Percentiles rank a stretch among this genome's conserved stretches.
phyloP scores from a whole-genome alignment of 2,113 vertebrate genomes.

The Bufo gargarizans region DNA sequence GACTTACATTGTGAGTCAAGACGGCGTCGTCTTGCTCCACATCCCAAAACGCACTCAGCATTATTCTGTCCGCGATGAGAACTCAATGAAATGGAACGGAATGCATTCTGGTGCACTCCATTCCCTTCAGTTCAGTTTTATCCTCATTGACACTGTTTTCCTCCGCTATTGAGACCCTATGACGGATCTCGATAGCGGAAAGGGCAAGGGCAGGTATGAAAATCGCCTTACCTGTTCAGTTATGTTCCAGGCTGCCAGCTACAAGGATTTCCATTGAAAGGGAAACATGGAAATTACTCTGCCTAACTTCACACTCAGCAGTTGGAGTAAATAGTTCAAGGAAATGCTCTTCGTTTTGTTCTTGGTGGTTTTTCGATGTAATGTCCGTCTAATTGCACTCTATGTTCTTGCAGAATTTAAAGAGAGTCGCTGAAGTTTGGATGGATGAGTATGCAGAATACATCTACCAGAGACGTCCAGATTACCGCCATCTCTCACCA shows the following conservation, averaged over 20 bases:
- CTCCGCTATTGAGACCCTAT: no score
- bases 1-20: no score
- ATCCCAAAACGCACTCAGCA: no score
- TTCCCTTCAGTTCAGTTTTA: no score
- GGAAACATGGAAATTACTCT: neutral
- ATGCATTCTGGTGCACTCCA: no score
- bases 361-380: neutral
- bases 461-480: constrained; percentile 93
- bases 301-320: neutral
- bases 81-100: no score
- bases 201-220: no score
- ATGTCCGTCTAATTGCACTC: neutral
- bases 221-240: neutral
- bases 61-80: no score
- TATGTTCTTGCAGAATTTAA: constrained; percentile 82
- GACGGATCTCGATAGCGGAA: no score
- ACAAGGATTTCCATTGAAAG: neutral
- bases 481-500: constrained; percentile 93
- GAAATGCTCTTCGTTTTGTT: neutral
- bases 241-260: neutral
- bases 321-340: neutral
- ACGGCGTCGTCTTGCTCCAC: no score
- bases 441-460: constrained; percentile 97
- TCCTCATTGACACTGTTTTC: no score
- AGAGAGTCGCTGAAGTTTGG: constrained; percentile 97